These are phyloP conservation scores for Bugulina stolonifera DNA, from an alignment of 2,888 invertebrate genomes.

Conservation along the genomic window DNA sequence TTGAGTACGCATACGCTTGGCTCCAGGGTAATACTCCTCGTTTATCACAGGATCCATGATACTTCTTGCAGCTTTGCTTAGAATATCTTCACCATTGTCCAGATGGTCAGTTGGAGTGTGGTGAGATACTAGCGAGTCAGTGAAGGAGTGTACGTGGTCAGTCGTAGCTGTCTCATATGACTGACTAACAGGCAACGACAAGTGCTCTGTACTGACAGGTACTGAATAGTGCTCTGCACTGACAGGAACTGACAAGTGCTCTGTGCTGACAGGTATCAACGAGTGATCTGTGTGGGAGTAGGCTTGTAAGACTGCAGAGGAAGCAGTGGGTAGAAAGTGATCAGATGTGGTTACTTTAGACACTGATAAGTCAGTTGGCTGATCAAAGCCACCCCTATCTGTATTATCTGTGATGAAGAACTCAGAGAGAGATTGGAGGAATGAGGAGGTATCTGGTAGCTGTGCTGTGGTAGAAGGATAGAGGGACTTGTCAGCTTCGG, in stretches of 20 bases:
- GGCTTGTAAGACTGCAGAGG: neutral
- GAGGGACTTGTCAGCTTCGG: neutral
- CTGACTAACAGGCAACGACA: neutral
- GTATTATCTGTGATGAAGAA: conserved; percentile 2
- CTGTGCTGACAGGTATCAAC: no score
- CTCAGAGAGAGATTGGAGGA: conserved; percentile 10
- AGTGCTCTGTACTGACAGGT: neutral
- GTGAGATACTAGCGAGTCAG: neutral
- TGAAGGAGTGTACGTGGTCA: neutral
- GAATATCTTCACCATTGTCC: conserved; percentile 14
- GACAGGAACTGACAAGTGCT: no score
- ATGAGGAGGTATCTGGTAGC: neutral
- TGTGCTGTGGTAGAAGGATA: neutral
- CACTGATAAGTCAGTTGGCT: neutral
- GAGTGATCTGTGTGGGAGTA: neutral
- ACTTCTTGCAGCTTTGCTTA: conserved; percentile 3
- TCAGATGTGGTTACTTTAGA: neutral
- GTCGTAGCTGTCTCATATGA: neutral
- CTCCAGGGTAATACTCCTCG: conserved; percentile 14
- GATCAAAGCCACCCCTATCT: no score
- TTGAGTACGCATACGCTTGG: conserved; percentile 16
- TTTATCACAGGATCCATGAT: conserved; percentile 4
- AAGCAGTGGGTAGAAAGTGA: neutral
- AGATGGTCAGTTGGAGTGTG: neutral
- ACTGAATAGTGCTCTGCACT: neutral